A percentile compares a stretch with the other conserved stretches of the same genome.
Conservation (phyloP, 1,140 invertebrate species). For the Triops longicaudatus region DNA sequence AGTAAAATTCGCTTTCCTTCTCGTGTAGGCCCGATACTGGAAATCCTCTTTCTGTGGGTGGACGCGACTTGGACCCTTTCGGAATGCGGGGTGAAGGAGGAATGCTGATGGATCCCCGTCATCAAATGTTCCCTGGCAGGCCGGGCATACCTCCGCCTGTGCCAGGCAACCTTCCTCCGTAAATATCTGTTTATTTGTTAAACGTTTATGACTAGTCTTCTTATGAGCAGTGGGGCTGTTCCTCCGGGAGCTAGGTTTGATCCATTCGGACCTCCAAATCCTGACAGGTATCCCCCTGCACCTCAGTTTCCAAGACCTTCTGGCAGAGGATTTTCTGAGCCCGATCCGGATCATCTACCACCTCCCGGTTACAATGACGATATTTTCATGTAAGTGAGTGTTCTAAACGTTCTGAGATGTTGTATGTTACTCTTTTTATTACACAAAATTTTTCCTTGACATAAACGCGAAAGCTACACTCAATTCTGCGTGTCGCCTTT, state of each 20-base stretch:
- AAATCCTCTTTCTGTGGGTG: slow-evolving; percentile 49
- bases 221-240: slow-evolving; percentile 50
- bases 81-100: slow-evolving; percentile 48
- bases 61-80: slow-evolving; percentile 65
- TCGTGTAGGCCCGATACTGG: slow-evolving; percentile 30
- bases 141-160: slow-evolving; percentile 32
- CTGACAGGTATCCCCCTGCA: slow-evolving; percentile 35
- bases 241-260: slow-evolving; percentile 71
- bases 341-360: slow-evolving; percentile 60
- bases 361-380: slow-evolving; percentile 59
- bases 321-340: slow-evolving; percentile 37
- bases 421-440: not conserved
- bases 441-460: not conserved
- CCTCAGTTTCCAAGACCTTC: slow-evolving; percentile 31
- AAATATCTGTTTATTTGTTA: slow-evolving; percentile 24
- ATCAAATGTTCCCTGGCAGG: slow-evolving; percentile 34
- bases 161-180: slow-evolving; percentile 29
- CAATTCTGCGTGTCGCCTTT: not conserved
- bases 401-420: not conserved
- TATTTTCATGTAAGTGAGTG: slow-evolving; percentile 59
- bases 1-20: not conserved
- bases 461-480: not conserved
- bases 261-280: slow-evolving; percentile 61
- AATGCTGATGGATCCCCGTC: slow-evolving; percentile 63
- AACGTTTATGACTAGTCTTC: slow-evolving; percentile 16